These are phyloP conservation scores for Orthosia gracilis DNA, from an alignment of 2,888 invertebrate genomes.

Conservation along the genomic window DNA sequence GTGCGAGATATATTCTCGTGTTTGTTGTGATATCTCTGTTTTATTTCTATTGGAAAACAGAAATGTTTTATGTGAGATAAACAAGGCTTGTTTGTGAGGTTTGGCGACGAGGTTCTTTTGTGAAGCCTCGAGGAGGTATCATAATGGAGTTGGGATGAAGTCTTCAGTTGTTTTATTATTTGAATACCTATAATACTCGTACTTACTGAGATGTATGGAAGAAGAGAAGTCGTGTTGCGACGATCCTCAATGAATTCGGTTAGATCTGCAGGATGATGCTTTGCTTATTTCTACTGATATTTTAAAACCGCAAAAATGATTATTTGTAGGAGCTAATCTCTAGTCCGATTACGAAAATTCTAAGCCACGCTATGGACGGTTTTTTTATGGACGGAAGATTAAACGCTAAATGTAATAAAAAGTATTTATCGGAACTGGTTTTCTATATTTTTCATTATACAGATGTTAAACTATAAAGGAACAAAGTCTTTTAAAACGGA, in stretches of 20 bases:
- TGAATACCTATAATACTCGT: not conserved
- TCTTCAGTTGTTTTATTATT: not conserved
- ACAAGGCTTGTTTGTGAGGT: slow-evolving; percentile 34
- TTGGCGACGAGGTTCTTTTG: slow-evolving; percentile 29
- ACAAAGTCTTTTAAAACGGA: slow-evolving; percentile 12
- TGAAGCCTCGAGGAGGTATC: not conserved
- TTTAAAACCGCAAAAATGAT: no score
- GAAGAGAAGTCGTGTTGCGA: no score
- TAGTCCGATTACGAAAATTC: no score
- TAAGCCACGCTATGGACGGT: no score
- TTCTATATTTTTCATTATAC: not conserved
- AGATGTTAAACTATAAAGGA: not conserved
- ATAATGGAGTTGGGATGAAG: not conserved
- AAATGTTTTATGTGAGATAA: slow-evolving; percentile 51
- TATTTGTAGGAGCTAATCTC: no score
- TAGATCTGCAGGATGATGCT: no score
- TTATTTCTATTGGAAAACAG: slow-evolving; percentile 55
- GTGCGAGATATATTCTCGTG: slow-evolving; percentile 28
- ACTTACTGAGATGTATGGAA: no score
- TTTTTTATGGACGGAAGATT: no score
- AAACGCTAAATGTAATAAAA: no score
- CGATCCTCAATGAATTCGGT: no score
- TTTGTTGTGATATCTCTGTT: slow-evolving; percentile 52
- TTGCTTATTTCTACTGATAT: no score
- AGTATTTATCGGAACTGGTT: no score